Conservation (phyloP, 2,113 vertebrate genomes). For the Myodes glareolus region DNA sequence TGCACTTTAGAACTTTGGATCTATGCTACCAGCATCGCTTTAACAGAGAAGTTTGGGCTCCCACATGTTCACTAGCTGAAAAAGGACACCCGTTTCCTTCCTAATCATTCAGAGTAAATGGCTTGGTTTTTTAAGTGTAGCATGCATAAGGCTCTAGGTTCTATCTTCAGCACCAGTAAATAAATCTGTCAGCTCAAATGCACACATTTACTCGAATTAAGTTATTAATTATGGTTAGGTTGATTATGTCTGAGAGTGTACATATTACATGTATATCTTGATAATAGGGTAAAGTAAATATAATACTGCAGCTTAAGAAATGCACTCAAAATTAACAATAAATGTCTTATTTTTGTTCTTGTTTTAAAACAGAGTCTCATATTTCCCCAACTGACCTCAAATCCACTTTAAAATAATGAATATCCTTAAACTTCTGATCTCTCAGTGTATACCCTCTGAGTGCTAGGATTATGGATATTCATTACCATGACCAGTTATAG, state of each 20-base stretch:
- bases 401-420: neutral
- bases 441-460: neutral
- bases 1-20: constrained; percentile 9
- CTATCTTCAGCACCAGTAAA: neutral
- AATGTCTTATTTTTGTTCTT: neutral
- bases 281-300: constrained; percentile 8
- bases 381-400: neutral
- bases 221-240: neutral
- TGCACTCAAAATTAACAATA: neutral
- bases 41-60: neutral
- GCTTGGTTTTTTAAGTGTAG: neutral
- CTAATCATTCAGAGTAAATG: neutral
- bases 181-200: neutral
- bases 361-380: neutral
- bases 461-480: neutral
- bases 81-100: constrained; percentile 31
- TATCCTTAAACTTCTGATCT: neutral
- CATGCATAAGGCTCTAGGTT: neutral
- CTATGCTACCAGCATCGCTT: neutral
- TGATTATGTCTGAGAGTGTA: neutral
- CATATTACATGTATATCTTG: neutral
- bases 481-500: neutral
- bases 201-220: constrained; percentile 38
- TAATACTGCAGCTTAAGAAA: constrained; percentile 22
- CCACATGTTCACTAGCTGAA: neutral